Evolutionary conservation across 2,888 invertebrate species (phyloP).

Genomic region (Ypsolopha sequella): DNA sequence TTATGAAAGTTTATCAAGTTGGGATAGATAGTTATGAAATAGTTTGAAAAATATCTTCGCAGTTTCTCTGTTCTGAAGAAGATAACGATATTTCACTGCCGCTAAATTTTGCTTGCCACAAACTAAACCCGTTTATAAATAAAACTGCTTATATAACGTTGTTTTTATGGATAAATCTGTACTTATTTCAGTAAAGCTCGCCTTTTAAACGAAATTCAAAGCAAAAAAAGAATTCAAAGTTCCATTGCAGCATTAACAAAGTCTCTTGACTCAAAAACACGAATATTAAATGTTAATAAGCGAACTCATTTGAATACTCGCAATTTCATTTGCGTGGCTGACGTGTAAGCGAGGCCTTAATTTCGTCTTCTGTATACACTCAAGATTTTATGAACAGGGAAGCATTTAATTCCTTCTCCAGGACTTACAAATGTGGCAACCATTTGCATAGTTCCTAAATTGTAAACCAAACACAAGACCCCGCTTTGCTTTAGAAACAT

Average conservation of each 20-base stretch:
- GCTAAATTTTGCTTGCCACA: too few species aligned
- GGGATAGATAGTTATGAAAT: too few species aligned
- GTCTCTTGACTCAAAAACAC: constrained; percentile 27
- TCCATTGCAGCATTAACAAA: constrained; percentile 18
- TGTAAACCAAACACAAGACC: constrained; percentile 42
- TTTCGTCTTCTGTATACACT: constrained; percentile 32
- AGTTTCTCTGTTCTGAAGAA: too few species aligned
- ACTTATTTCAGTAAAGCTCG: too few species aligned
- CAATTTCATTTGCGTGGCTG: constrained; percentile 25
- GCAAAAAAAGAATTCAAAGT: too few species aligned
- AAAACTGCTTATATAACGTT: too few species aligned
- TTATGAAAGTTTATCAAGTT: too few species aligned
- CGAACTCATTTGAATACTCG: constrained; percentile 45
- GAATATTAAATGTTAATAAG: constrained; percentile 31
- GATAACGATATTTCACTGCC: too few species aligned
- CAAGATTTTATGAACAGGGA: constrained; percentile 36
- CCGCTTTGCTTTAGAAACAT: constrained; percentile 24
- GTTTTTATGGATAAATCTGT: too few species aligned
- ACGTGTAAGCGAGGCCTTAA: constrained; percentile 22
- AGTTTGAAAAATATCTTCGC: too few species aligned
- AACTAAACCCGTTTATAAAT: too few species aligned
- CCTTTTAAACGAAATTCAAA: too few species aligned
- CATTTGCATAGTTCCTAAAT: constrained; percentile 48
- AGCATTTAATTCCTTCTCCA: constrained; percentile 37
- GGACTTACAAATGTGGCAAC: constrained; percentile 40